A percentile compares a stretch with the other conserved stretches of the same genome.
phyloP scores from a whole-genome alignment of 2,888 invertebrate genomes.

The Acanthoscelides obtectus region DNA sequence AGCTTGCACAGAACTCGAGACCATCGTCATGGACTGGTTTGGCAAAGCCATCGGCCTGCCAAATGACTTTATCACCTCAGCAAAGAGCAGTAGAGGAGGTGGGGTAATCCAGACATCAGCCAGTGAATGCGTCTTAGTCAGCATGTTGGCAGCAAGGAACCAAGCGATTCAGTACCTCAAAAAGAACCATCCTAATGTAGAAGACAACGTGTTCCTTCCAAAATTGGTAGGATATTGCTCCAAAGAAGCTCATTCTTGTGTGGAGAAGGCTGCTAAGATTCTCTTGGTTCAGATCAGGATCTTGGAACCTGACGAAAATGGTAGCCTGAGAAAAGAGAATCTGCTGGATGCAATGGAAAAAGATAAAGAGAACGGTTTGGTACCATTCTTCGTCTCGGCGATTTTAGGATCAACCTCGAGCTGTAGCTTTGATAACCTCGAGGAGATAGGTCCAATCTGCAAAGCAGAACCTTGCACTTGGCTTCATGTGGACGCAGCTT shows the following conservation, averaged over 20 bases:
- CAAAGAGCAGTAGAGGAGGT: constrained; percentile 61
- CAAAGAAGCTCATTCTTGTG: constrained; percentile 69
- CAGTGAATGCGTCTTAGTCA: constrained; percentile 76
- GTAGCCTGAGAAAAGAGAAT: constrained; percentile 59
- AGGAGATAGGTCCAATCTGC: constrained; percentile 72
- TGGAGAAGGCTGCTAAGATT: constrained; percentile 76
- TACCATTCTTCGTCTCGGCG: constrained; percentile 79
- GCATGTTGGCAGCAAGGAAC: constrained; percentile 70
- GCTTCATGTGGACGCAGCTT: constrained; percentile 86
- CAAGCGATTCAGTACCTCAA: constrained; percentile 67
- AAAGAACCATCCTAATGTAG: constrained; percentile 47
- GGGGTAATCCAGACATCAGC: constrained; percentile 82
- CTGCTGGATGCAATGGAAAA: constrained; percentile 62
- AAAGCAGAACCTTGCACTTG: constrained; percentile 61
- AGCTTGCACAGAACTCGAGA: constrained; percentile 89
- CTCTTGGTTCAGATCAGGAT: constrained; percentile 67
- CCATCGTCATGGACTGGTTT: constrained; percentile 78
- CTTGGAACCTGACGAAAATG: constrained; percentile 66
- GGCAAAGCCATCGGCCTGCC: constrained; percentile 73
- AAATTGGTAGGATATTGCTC: constrained; percentile 73
- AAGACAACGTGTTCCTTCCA: constrained; percentile 69
- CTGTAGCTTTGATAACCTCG: constrained; percentile 77
- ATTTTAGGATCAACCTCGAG: constrained; percentile 81
- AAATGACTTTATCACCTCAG: constrained; percentile 55
- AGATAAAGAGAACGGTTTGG: constrained; percentile 68